Conservation (phyloP, 2,797 vertebrate genomes). For the Bryconaethiops microstoma region DNA sequence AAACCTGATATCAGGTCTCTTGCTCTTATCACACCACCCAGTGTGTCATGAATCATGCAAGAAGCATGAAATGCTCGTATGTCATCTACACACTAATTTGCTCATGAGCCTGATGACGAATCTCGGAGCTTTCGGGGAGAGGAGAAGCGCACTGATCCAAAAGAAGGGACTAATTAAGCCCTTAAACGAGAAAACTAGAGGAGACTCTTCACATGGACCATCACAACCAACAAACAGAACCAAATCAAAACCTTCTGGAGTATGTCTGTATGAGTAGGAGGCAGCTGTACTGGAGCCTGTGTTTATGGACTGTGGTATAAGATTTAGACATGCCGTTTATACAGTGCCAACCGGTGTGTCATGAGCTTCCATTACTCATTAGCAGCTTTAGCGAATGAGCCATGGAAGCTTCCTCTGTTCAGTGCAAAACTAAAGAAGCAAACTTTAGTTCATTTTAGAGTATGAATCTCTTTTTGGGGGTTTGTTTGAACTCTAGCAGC, state of each 20-base stretch:
- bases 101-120: not conserved
- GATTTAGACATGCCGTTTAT: too few species aligned
- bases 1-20: slow-evolving; percentile 36
- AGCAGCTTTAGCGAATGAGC: too few species aligned
- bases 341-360: too few species aligned
- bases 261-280: too few species aligned
- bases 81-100: slow-evolving; percentile 17
- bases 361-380: too few species aligned
- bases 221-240: not conserved
- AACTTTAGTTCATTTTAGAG: too few species aligned
- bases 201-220: not conserved
- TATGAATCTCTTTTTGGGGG: too few species aligned
- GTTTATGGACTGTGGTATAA: too few species aligned
- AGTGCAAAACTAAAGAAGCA: too few species aligned
- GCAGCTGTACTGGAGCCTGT: too few species aligned
- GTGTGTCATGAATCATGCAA: slow-evolving; percentile 22
- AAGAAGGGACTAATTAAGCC: slow-evolving; percentile 9
- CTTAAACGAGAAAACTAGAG: slow-evolving; percentile 14
- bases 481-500: too few species aligned
- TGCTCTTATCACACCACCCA: slow-evolving; percentile 26
- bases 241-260: not conserved
- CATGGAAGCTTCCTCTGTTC: too few species aligned
- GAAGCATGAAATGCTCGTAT: slow-evolving; percentile 21
- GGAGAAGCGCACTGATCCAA: not conserved
- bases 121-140: not conserved